phyloP scores from a whole-genome alignment of 2,888 invertebrate genomes.

The Drosophila histrio region DNA sequence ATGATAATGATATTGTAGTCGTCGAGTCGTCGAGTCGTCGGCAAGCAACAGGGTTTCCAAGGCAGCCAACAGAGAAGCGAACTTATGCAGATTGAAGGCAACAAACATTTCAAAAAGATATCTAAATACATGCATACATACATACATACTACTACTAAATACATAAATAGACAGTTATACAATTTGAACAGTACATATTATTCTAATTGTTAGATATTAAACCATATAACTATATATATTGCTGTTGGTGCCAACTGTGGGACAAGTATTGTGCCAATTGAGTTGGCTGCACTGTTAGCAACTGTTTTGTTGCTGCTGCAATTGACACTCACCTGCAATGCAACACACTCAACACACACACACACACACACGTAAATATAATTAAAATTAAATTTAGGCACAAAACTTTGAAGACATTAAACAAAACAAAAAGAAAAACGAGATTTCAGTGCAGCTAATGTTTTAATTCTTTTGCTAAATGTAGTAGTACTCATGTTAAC shows the following conservation, averaged over 20 bases:
- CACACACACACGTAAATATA: slow-evolving; percentile 5
- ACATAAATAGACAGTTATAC: neutral
- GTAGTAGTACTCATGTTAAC: slow-evolving; percentile 44
- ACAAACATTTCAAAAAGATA: slow-evolving; percentile 15
- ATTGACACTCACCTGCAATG: slow-evolving; percentile 13
- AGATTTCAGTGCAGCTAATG: slow-evolving; percentile 49
- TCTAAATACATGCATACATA: neutral
- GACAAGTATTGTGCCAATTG: slow-evolving; percentile 58
- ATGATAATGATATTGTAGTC: slow-evolving; percentile 1
- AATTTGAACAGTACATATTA: slow-evolving; percentile 7
- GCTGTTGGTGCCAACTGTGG: slow-evolving; percentile 27
- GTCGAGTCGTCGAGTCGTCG: no score
- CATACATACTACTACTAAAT: no score
- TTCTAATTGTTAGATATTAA: slow-evolving; percentile 23
- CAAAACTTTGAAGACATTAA: slow-evolving; percentile 44
- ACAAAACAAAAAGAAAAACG: slow-evolving; percentile 14
- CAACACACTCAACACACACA: neutral
- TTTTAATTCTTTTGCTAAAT: slow-evolving; percentile 35
- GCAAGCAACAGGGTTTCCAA: slow-evolving; percentile 58
- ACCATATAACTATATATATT: slow-evolving; percentile 9
- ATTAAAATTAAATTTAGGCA: slow-evolving; percentile 7
- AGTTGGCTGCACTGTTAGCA: slow-evolving; percentile 58
- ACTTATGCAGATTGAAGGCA: slow-evolving; percentile 22
- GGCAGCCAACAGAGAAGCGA: slow-evolving; percentile 45
- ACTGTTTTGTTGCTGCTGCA: slow-evolving; percentile 70